A percentile compares a stretch with the other conserved stretches of the same genome.
phyloP scores from a whole-genome alignment of 2,113 vertebrate species.

The Perognathus longimembris region DNA sequence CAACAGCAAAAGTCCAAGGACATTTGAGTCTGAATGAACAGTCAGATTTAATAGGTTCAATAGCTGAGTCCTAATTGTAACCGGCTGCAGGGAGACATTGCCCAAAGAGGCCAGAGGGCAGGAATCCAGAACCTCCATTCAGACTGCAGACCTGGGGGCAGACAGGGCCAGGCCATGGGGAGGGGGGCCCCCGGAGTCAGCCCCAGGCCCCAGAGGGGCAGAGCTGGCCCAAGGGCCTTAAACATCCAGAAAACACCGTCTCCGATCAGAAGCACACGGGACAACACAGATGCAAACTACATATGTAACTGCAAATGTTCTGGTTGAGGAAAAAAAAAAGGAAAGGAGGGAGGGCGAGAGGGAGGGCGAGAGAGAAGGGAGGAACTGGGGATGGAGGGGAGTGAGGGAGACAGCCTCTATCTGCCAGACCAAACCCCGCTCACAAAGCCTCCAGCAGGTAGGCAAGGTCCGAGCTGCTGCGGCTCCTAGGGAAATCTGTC shows the following conservation, averaged over 20 bases:
- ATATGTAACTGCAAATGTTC: neutral
- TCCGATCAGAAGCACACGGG: accelerated
- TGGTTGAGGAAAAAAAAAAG: neutral
- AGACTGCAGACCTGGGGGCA: neutral
- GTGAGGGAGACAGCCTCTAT: neutral
- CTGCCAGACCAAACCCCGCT: neutral
- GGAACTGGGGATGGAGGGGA: neutral
- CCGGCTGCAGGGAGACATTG: neutral
- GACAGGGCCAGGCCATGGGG: too few relatives aligned
- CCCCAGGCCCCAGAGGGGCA: accelerated
- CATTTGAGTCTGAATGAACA: neutral
- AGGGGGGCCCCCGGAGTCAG: neutral
- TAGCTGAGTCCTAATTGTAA: neutral
- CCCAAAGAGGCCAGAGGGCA: neutral
- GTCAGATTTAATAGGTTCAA: neutral
- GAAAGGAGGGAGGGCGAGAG: neutral
- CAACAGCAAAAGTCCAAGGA: neutral
- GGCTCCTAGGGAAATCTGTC: too few relatives aligned
- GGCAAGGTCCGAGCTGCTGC: too few relatives aligned
- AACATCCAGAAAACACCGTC: neutral
- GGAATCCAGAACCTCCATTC: neutral
- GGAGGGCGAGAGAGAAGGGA: too few relatives aligned
- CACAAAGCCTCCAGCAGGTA: neutral
- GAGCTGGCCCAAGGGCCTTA: too few relatives aligned
- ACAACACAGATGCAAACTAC: accelerated